Evolutionary conservation across 2,888 invertebrate genomes (phyloP).

Genomic region (Cephus sareptanus): DNA sequence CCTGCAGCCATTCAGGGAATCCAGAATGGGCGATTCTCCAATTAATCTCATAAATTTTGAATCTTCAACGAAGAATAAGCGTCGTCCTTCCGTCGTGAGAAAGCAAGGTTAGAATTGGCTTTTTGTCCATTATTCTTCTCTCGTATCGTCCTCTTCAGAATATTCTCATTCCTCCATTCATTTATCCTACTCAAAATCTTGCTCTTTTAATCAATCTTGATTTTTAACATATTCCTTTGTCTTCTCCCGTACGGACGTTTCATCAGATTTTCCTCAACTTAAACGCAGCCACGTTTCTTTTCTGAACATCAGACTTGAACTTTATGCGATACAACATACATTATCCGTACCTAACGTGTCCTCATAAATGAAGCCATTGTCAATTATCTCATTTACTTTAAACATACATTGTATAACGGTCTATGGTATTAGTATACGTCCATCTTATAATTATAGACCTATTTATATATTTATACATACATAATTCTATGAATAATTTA

Average conservation of each 20-base stretch:
- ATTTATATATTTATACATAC: constrained; percentile 19
- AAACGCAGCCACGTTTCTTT: not conserved
- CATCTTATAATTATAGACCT: constrained; percentile 6
- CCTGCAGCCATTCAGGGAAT: constrained; percentile 76
- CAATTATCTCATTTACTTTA: constrained; percentile 7
- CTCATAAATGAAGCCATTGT: constrained; percentile 27
- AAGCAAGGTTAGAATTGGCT: not conserved
- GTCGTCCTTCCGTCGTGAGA: not conserved
- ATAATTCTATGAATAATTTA: constrained; percentile 17
- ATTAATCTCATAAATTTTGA: constrained; percentile 41
- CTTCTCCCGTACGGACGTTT: not conserved
- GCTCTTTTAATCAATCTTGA: not conserved
- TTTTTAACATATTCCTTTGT: not conserved
- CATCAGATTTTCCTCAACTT: not conserved
- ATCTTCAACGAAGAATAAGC: constrained; percentile 29
- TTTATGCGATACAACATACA: constrained; percentile 30
- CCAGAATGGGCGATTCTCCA: constrained; percentile 66
- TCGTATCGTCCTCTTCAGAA: not conserved
- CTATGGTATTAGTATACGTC: not conserved
- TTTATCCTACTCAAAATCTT: not conserved
- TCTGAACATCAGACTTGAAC: constrained; percentile 16
- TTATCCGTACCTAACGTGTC: constrained; percentile 35
- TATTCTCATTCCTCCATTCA: not conserved
- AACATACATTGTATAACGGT: constrained; percentile 31
- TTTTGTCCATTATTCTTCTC: not conserved